Percentiles rank a stretch among this genome's conserved stretches.
Conservation (phyloP, 2,888 invertebrate genomes). For the Melitaea athalia region DNA sequence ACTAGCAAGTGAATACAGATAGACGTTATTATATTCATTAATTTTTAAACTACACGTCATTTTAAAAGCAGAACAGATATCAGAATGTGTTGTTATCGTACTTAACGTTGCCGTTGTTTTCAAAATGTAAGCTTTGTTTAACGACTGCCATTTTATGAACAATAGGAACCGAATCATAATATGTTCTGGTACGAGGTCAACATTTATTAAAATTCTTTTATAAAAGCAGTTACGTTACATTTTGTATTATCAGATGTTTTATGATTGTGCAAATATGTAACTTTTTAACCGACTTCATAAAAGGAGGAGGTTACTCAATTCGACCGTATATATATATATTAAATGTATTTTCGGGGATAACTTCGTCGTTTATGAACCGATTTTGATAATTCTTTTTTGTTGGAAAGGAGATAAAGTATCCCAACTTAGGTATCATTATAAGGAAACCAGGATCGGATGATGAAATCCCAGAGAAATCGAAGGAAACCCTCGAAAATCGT, state of each 20-base stretch:
- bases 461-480: too few relatives aligned
- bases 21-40: not conserved
- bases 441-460: too few relatives aligned
- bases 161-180: slow-evolving; percentile 34
- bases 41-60: not conserved
- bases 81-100: not conserved
- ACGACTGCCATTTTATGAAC: slow-evolving; percentile 38
- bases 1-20: not conserved
- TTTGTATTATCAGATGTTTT: not conserved
- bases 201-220: slow-evolving; percentile 4
- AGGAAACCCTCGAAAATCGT: too few relatives aligned
- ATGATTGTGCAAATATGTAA: not conserved
- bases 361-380: too few relatives aligned
- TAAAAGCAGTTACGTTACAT: not conserved
- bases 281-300: too few relatives aligned
- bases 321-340: too few relatives aligned
- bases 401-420: too few relatives aligned
- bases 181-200: slow-evolving; percentile 2
- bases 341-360: too few relatives aligned
- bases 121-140: slow-evolving; percentile 45
- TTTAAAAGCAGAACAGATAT: not conserved
- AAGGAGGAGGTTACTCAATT: too few relatives aligned
- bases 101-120: slow-evolving; percentile 42
- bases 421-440: too few relatives aligned
- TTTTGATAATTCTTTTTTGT: too few relatives aligned